Evolutionary conservation across 2,113 vertebrate species (phyloP).

Genomic region (Ictidomys tridecemlineatus): DNA sequence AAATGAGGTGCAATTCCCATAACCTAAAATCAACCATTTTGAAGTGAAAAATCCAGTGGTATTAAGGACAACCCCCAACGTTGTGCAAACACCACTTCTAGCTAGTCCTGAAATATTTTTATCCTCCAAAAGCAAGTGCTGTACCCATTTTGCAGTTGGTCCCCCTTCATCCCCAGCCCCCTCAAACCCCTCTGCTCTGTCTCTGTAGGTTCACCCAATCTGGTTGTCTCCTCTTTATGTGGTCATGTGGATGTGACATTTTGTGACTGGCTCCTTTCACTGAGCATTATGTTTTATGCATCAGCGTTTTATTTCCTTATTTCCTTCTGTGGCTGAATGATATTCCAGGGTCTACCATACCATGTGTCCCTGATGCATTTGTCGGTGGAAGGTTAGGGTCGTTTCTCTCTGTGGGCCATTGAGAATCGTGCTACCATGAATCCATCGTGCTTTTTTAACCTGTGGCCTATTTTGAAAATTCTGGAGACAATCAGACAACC

Average conservation of each 20-base stretch:
- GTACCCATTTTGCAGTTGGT: rapidly evolving
- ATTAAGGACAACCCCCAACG: rapidly evolving
- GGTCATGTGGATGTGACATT: not conserved
- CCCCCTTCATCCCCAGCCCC: not conserved
- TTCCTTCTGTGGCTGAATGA: not conserved
- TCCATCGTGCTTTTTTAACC: not conserved
- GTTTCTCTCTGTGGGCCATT: not conserved
- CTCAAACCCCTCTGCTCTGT: too few species aligned
- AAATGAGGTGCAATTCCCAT: not conserved
- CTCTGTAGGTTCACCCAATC: not conserved
- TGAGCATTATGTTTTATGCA: not conserved
- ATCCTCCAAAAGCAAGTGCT: not conserved
- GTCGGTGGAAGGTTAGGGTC: too few species aligned
- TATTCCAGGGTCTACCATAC: rapidly evolving
- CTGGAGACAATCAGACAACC: not conserved
- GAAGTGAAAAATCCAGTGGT: too few species aligned
- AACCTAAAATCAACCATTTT: not conserved
- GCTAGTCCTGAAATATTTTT: not conserved
- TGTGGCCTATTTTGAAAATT: not conserved
- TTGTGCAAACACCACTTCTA: too few species aligned
- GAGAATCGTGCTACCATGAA: not conserved
- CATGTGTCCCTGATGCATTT: rapidly evolving
- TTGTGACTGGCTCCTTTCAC: not conserved
- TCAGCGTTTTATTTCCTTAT: rapidly evolving
- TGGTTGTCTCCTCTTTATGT: too few species aligned